Evolutionary conservation across 2,888 invertebrate species (phyloP).

Genomic region (Pristionchus mayeri): DNA sequence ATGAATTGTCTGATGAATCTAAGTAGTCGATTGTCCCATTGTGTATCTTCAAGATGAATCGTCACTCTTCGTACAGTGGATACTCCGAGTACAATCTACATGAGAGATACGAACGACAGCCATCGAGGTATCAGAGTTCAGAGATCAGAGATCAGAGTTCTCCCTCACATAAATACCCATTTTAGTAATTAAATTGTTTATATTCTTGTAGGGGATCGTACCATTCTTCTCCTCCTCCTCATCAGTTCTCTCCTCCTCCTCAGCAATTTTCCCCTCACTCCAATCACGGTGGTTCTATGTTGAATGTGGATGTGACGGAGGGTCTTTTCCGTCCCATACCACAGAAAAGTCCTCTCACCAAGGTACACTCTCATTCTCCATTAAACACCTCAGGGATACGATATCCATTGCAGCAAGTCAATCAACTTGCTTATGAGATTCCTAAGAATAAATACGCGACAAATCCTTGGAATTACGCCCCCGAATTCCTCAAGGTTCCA

Average conservation of each 20-base stretch:
- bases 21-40: too few relatives aligned
- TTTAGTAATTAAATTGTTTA: not conserved
- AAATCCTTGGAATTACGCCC: conserved; percentile 75
- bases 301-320: conserved; percentile 61
- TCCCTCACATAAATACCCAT: not conserved
- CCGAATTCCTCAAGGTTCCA: conserved; percentile 71
- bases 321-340: conserved; percentile 63
- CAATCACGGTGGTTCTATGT: conserved; percentile 34
- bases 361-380: conserved; percentile 57
- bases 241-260: conserved; percentile 31
- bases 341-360: conserved; percentile 70
- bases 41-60: not conserved
- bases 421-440: conserved; percentile 75
- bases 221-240: not conserved
- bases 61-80: conserved; percentile 29
- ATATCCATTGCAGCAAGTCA: conserved; percentile 73
- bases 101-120: conserved; percentile 3
- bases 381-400: not conserved
- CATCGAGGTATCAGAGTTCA: not conserved
- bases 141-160: not conserved
- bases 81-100: conserved; percentile 15
- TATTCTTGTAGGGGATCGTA: not conserved
- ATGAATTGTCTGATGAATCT: too few relatives aligned
- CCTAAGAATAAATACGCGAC: conserved; percentile 75
- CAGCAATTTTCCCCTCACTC: conserved; percentile 15